A percentile compares a stretch with the other conserved stretches of the same genome.
These are phyloP conservation scores for Sparus aurata DNA, from an alignment of 2,797 vertebrate species.

Conservation along the genomic window DNA sequence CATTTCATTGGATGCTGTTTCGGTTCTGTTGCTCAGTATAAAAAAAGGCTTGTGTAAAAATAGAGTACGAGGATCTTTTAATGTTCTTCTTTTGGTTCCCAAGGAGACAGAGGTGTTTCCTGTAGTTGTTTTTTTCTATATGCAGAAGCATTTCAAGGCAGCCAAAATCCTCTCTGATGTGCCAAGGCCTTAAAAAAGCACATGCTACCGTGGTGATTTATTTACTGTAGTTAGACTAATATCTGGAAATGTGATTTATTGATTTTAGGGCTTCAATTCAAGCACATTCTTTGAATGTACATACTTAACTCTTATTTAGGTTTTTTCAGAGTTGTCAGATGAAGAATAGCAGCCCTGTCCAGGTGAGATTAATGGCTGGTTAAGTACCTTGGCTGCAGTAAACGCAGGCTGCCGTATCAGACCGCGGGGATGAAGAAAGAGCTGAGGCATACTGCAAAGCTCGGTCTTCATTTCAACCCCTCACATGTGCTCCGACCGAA, in stretches of 20 bases:
- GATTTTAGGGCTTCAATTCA: constrained; percentile 14
- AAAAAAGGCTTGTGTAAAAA: constrained; percentile 33
- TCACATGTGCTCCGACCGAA: background rate
- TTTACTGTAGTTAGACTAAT: constrained; percentile 25
- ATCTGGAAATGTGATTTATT: constrained; percentile 28
- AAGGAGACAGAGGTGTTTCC: constrained; percentile 31
- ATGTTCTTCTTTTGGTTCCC: constrained; percentile 23
- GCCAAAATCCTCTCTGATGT: constrained; percentile 40
- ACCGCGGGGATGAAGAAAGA: constrained; percentile 9
- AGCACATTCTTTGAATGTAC: constrained; percentile 31
- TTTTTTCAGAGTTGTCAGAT: constrained; percentile 36
- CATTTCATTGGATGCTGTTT: constrained; percentile 3
- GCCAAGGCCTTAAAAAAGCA: constrained; percentile 30
- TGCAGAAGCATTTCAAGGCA: constrained; percentile 7
- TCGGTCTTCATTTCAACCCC: constrained; percentile 31
- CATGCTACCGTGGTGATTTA: constrained; percentile 22
- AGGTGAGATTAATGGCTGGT: constrained; percentile 48
- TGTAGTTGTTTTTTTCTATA: constrained; percentile 7
- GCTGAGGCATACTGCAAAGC: constrained; percentile 19
- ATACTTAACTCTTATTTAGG: constrained; percentile 41
- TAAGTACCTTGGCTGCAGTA: constrained; percentile 33
- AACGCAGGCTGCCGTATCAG: constrained; percentile 6
- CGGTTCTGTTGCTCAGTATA: constrained; percentile 21
- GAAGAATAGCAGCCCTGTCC: constrained; percentile 21
- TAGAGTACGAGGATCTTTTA: constrained; percentile 25